phyloP scores from a whole-genome alignment of 2,888 invertebrate genomes.

The Aphrophora alni region DNA sequence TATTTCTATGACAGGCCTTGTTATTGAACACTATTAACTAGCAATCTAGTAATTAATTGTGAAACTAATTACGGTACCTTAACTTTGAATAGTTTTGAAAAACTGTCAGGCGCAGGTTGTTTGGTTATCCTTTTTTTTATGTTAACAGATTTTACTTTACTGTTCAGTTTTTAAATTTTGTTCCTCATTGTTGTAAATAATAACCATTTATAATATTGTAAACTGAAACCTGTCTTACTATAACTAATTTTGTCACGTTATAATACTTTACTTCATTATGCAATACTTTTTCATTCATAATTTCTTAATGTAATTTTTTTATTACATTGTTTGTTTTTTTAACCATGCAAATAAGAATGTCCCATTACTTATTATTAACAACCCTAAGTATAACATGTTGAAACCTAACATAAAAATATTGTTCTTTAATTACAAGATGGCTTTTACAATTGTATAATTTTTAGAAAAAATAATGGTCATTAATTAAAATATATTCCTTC shows the following conservation, averaged over 20 bases:
- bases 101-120: constrained; percentile 14
- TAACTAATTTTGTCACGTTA: constrained; percentile 16
- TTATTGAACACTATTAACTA: background rate
- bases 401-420: constrained; percentile 6
- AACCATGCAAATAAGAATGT: constrained; percentile 9
- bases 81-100: constrained; percentile 12
- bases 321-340: constrained; percentile 9
- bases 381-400: constrained; percentile 3
- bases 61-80: constrained; percentile 6
- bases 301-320: constrained; percentile 7
- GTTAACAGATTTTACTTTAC: constrained; percentile 16
- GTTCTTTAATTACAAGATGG: no score
- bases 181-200: constrained; percentile 16
- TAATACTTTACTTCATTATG: constrained; percentile 14
- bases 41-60: constrained; percentile 15
- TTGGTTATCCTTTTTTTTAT: constrained; percentile 7
- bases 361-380: constrained; percentile 14
- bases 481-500: constrained; percentile 10
- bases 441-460: background rate
- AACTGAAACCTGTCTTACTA: constrained; percentile 10
- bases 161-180: constrained; percentile 16
- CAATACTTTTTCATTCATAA: constrained; percentile 4
- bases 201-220: constrained; percentile 9
- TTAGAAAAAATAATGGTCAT: background rate
- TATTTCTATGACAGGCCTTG: constrained; percentile 15